These are phyloP conservation scores for Spheniscus humboldti DNA, from an alignment of 2,797 vertebrate species.

Conservation along the genomic window DNA sequence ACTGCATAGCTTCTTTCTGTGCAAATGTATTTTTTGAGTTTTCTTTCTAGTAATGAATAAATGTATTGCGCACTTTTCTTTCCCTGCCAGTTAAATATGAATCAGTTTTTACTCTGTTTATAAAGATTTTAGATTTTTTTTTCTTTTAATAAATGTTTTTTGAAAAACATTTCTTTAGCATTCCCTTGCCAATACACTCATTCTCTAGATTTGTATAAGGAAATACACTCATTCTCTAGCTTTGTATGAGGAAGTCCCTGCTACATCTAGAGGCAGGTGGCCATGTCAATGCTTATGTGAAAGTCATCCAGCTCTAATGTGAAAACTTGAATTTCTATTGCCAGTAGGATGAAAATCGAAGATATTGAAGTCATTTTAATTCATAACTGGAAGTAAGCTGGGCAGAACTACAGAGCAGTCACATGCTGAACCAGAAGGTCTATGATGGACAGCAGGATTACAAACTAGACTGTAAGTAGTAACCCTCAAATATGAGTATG, in stretches of 20 bases:
- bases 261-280: not conserved
- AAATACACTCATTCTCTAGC: not conserved
- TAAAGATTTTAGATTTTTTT: not conserved
- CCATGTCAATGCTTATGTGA: not conserved
- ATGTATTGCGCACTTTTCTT: not conserved
- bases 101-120: not conserved
- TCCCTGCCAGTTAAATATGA: not conserved
- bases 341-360: not conserved
- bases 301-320: not conserved
- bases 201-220: not conserved
- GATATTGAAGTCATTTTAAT: not conserved
- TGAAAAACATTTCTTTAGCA: not conserved
- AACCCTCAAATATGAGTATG: not conserved
- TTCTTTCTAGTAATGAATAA: constrained; percentile 10
- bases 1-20: not conserved
- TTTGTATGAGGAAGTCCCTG: not conserved
- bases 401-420: not conserved
- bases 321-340: not conserved
- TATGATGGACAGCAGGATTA: not conserved
- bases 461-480: not conserved
- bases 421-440: not conserved
- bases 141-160: not conserved
- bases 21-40: not conserved
- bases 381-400: not conserved
- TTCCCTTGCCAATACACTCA: not conserved